phyloP scores from a whole-genome alignment of 2,797 vertebrate genomes.

The Ctenopoma multispine region DNA sequence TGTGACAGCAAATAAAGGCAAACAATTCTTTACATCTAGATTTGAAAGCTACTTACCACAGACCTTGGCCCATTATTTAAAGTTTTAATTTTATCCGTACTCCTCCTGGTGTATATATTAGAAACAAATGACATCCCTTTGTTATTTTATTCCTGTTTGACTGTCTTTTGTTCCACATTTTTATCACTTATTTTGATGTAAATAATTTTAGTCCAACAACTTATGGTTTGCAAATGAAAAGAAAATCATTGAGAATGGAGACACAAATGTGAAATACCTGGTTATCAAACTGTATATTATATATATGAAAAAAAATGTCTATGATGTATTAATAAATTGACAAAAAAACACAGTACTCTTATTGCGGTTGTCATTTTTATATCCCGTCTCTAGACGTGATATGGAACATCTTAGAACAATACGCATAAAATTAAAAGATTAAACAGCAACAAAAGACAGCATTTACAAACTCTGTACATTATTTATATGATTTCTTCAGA shows the following conservation, averaged over 20 bases:
- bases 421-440: slow-evolving; percentile 24
- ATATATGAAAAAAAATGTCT: slow-evolving; percentile 86
- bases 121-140: slow-evolving; percentile 69
- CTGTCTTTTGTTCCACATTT: slow-evolving; percentile 79
- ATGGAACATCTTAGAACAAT: background rate
- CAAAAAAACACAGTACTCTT: slow-evolving; percentile 64
- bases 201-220: slow-evolving; percentile 86
- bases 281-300: slow-evolving; percentile 88
- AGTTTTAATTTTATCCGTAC: slow-evolving; percentile 39
- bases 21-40: slow-evolving; percentile 31
- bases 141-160: slow-evolving; percentile 70
- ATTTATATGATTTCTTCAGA: slow-evolving; percentile 17
- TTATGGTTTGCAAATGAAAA: slow-evolving; percentile 80
- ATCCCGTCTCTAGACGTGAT: background rate
- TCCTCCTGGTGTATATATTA: slow-evolving; percentile 82
- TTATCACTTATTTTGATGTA: slow-evolving; percentile 86
- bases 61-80: slow-evolving; percentile 19
- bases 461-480: slow-evolving; percentile 57
- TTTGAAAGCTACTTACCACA: background rate
- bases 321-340: slow-evolving; percentile 87
- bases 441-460: slow-evolving; percentile 25
- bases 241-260: slow-evolving; percentile 79
- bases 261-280: slow-evolving; percentile 84
- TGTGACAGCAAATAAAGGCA: slow-evolving; percentile 33
- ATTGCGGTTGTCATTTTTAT: slow-evolving; percentile 5